A percentile compares a stretch with the other conserved stretches of the same genome.
phyloP scores from a whole-genome alignment of 1,140 invertebrate species.

The Listronotus bonariensis region DNA sequence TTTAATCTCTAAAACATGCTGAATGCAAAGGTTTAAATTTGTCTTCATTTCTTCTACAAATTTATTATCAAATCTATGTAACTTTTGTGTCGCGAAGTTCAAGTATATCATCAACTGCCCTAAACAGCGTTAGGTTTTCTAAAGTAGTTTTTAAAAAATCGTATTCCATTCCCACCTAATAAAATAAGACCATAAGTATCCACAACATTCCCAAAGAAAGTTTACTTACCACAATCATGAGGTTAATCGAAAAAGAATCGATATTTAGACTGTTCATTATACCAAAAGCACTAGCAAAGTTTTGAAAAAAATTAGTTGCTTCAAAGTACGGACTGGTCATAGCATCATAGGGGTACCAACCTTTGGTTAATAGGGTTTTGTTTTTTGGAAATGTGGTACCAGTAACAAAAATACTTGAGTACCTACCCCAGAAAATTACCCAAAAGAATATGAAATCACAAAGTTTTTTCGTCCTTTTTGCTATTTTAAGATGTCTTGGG shows the following conservation, averaged over 20 bases:
- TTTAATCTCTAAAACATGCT: slow-evolving; percentile 8
- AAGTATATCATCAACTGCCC: not conserved
- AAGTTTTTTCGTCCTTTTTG: not conserved
- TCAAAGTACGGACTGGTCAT: slow-evolving; percentile 4
- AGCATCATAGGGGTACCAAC: slow-evolving; percentile 7
- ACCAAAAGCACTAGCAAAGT: not conserved
- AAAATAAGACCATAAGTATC: too few relatives aligned
- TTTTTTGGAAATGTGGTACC: not conserved
- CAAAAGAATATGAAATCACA: not conserved
- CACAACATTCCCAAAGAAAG: not conserved
- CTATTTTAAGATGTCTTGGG: not conserved
- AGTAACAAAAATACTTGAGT: slow-evolving; percentile 7
- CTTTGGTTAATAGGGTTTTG: not conserved
- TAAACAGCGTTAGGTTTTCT: slow-evolving; percentile 4
- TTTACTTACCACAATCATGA: slow-evolving; percentile 4
- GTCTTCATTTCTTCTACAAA: slow-evolving; percentile 7
- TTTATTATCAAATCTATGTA: not conserved
- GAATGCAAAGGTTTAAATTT: slow-evolving; percentile 7
- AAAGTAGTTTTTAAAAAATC: slow-evolving; percentile 7
- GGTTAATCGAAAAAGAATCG: slow-evolving; percentile 1
- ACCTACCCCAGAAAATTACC: not conserved
- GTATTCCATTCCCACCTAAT: slow-evolving; percentile 7
- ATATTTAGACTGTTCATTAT: slow-evolving; percentile 4
- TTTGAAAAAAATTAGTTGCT: slow-evolving; percentile 3
- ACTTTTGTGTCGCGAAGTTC: not conserved